A percentile compares a stretch with the other conserved stretches of the same genome.
Evolutionary conservation across 2,797 vertebrate genomes (phyloP).

Genomic region (Hippopotamyrus pictus): DNA sequence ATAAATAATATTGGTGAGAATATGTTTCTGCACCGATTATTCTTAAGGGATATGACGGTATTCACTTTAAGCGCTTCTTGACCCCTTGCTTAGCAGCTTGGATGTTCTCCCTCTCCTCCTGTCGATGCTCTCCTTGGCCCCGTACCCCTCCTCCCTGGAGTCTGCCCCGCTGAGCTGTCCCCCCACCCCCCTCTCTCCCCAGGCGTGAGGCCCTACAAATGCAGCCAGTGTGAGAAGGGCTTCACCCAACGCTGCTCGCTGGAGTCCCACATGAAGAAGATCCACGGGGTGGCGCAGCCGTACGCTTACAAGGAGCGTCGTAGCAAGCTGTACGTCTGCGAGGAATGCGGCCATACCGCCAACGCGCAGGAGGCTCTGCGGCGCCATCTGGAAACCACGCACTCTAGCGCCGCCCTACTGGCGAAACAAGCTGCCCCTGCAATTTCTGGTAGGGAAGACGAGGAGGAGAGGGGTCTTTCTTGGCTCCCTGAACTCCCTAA

Average conservation of each 20-base stretch:
- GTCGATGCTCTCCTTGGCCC: neutral
- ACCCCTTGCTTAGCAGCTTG: neutral
- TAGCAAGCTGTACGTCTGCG: slow-evolving; percentile 90
- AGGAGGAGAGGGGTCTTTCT: slow-evolving; percentile 35
- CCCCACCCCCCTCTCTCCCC: rapidly evolving
- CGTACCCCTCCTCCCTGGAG: neutral
- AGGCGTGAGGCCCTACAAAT: slow-evolving; percentile 91
- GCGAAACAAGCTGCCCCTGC: slow-evolving; percentile 45
- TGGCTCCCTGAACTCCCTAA: slow-evolving; percentile 44
- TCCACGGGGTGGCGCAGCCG: slow-evolving; percentile 79
- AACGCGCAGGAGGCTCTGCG: slow-evolving; percentile 75
- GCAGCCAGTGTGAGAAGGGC: slow-evolving; percentile 79
- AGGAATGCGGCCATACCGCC: slow-evolving; percentile 84
- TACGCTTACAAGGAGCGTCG: slow-evolving; percentile 91
- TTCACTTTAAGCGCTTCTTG: neutral
- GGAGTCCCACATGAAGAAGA: slow-evolving; percentile 91
- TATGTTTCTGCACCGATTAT: neutral
- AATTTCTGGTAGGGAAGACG: slow-evolving; percentile 7
- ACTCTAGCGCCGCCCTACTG: slow-evolving; percentile 71
- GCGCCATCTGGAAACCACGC: slow-evolving; percentile 67
- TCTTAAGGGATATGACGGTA: neutral
- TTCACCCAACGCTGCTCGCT: slow-evolving; percentile 92
- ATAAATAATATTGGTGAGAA: neutral
- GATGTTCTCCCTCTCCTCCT: neutral
- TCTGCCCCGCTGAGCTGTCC: neutral